Base-by-base conservation (phyloP, 2,113 vertebrate genomes). In the Perognathus longimembris region DNA sequence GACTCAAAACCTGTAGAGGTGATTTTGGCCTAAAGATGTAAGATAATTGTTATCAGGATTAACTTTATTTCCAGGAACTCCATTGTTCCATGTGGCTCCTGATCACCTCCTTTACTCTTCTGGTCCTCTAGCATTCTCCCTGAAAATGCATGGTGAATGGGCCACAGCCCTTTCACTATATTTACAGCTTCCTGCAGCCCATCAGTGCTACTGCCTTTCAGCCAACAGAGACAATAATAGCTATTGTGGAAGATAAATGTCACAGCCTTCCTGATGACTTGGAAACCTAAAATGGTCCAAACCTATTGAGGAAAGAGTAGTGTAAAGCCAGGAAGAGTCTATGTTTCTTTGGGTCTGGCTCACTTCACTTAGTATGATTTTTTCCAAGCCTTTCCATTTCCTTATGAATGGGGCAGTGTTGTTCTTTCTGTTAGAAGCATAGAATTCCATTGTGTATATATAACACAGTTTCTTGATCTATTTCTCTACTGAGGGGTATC, bases 11-110 rank as follows among this genome's bases (percentile, higher is more conserved):
- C 61, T 61, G 24, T 17, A 61, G n/a, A 88, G 28, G 26, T 6
- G 40, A 59, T n/a, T 14, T 24, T 18, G 28, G 32, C 18, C n/a
- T 85, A 21, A 20, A 20, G 20, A 10, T 36, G 12, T 28, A 67
- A 7, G 36, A 38, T 36, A 67, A 69, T 1, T 5, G 11, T 42
- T 9, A 6, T 11, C 73, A 87, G 11, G 42, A 9, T 28, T 6
- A 77, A 21, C 38, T 20, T 93, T 21, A 2, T 11, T 9, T 50
- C 70, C 20, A 32, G 6, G 20, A n/a, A 21, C 54, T 17, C 42
- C 15, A 4, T 0, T 5, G 24, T 42, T 0, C 61, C 3, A 5
- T 28, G 5, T 0, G 11, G 14, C 26, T 90, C 34, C 22, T 1
- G 0, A 5, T 28, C 50, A 40, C 20, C 11, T 0, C 0, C 9